Evolutionary conservation across 2,113 vertebrate genomes (phyloP).

Genomic region (Ancistrus triradiatus): DNA sequence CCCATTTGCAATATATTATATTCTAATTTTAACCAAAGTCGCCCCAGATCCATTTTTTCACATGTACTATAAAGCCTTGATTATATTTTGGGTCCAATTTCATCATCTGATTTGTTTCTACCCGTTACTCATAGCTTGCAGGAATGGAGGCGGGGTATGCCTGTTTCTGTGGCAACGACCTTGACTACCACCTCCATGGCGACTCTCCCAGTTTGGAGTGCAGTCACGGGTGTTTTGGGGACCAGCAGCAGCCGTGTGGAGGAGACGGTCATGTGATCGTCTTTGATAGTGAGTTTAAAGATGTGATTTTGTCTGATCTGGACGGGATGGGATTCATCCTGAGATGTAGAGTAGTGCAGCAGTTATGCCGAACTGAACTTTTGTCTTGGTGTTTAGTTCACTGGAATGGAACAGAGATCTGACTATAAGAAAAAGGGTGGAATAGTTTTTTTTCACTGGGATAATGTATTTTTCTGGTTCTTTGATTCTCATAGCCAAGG

Average conservation of each 20-base stretch:
- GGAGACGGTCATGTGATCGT: conserved; percentile 94
- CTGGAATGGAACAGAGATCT: too few species aligned
- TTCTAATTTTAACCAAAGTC: too few species aligned
- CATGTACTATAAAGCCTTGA: neutral
- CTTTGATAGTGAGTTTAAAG: conserved; percentile 90
- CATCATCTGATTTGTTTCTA: conserved; percentile 14
- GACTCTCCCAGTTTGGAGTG: conserved; percentile 88
- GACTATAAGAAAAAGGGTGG: too few species aligned
- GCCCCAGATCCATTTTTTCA: neutral
- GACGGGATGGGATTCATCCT: too few species aligned
- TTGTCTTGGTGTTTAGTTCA: too few species aligned
- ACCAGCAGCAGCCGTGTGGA: conserved; percentile 92
- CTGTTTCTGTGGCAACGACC: conserved; percentile 94
- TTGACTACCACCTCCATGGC: conserved; percentile 78
- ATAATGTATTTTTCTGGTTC: too few species aligned
- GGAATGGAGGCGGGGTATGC: conserved; percentile 96
- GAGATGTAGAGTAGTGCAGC: too few species aligned
- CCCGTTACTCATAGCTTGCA: conserved; percentile 80
- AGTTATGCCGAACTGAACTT: too few species aligned
- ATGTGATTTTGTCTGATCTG: too few species aligned
- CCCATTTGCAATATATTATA: too few species aligned
- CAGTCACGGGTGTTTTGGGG: conserved; percentile 93
- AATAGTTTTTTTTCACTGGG: too few species aligned
- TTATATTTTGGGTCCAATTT: neutral
- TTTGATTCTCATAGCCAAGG: too few species aligned